Base-by-base conservation (phyloP, 1,140 invertebrate genomes). In the Drosophila pectinifera region DNA sequence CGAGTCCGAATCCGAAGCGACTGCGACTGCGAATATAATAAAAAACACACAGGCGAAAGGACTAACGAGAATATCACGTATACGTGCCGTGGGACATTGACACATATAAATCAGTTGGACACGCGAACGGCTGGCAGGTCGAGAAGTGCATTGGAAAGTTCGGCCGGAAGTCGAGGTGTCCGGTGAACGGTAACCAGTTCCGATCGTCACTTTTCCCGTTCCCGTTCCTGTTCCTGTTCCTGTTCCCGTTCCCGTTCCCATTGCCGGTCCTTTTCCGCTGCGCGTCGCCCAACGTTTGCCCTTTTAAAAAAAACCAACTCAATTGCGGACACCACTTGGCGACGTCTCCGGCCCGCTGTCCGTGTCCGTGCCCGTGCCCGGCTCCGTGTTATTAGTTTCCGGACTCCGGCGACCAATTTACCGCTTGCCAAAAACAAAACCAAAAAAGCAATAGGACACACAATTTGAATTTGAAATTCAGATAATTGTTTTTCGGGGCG, bases 201-300 rank as follows among this genome's bases (percentile, higher is more conserved):
- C 91, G 91, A 92, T 92, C 91, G 90, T 92, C 91, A 91, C 86
- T 92, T 92, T 92, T 92, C 91, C 91, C 90, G 80, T 92, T 92
- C 90, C 90, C 70, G 80, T 92, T 92, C 91, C 91, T 76, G 78
- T 92, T 92, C 91, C 90, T 84, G 63, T 79, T 68, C 58, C 78
- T 68, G 42, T 72, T 76, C 91, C 91, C 90, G 80, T 92, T 92
- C 90, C 90, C 73, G 78, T 92, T 92, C 89, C 88, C 77, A 78
- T 91, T 92, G 89, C 90, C 84, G 69, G 77, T 65, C 58, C 78
- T 64, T 24, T 72, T 76, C 53, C 77, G 76, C 65, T 70, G 65
- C 65, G 68, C 74, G 62, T 78, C 48, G 59, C 65, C 39, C 38
- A 49, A 36, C 49, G 69, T 49, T 73, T 63, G 36, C 48, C 59